Conservation (phyloP, 2,113 vertebrate genomes). For the Passer montanus region DNA sequence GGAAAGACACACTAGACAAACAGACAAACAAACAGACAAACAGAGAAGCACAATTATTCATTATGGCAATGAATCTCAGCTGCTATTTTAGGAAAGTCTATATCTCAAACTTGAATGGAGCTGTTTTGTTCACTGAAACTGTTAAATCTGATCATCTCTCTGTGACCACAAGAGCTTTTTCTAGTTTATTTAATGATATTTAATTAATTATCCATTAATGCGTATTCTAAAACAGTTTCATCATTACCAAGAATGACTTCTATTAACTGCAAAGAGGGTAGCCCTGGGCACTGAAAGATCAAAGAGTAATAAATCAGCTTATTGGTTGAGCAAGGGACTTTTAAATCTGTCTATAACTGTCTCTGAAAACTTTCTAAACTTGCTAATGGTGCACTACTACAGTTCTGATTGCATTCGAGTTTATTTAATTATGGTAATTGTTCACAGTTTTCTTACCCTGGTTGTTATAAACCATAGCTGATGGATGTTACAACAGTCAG, state of each 20-base stretch:
- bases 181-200: neutral
- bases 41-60: neutral
- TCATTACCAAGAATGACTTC: neutral
- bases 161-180: neutral
- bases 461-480: neutral
- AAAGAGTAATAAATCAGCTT: slow-evolving; percentile 9
- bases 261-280: neutral
- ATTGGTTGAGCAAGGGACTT: neutral
- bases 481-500: neutral
- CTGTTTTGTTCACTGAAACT: neutral
- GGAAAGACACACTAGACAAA: neutral
- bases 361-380: neutral
- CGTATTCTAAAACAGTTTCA: neutral
- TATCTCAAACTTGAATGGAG: neutral
- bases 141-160: neutral
- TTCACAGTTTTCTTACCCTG: neutral
- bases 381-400: neutral
- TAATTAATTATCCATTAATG: slow-evolving; percentile 5
- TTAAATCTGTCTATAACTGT: neutral
- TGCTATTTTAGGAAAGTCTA: neutral
- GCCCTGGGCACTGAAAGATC: neutral
- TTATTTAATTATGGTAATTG: neutral
- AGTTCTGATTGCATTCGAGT: neutral
- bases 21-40: neutral
- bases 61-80: neutral